Evolutionary conservation across 2,797 vertebrate species (phyloP).

Genomic region (Prionace glauca): DNA sequence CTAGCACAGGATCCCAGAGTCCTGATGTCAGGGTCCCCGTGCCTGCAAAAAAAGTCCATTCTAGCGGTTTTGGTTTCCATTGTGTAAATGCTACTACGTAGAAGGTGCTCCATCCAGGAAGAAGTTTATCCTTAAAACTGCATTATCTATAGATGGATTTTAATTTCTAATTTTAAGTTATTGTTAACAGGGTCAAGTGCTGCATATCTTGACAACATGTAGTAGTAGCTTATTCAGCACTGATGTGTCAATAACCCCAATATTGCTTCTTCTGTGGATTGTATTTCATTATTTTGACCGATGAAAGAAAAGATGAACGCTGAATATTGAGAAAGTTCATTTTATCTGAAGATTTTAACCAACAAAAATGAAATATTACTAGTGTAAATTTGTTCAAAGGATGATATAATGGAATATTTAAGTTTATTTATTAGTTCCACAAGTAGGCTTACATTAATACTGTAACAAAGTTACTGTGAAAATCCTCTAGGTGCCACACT

Average conservation of each 20-base stretch:
- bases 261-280: neutral
- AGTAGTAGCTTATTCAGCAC: neutral
- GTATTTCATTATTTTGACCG: neutral
- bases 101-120: neutral
- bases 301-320: neutral
- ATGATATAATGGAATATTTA: neutral
- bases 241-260: neutral
- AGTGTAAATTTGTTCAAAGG: neutral
- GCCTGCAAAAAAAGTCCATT: no score
- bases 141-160: neutral
- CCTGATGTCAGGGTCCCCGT: neutral
- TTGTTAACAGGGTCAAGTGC: neutral
- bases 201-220: neutral
- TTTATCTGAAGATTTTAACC: neutral
- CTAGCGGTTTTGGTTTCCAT: no score
- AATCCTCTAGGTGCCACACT: no score
- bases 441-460: no score
- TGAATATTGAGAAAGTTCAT: neutral
- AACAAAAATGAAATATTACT: neutral
- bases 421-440: no score
- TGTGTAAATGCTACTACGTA: neutral
- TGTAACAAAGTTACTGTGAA: no score
- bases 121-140: neutral
- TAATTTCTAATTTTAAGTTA: neutral
- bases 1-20: no score